These are phyloP conservation scores for Athrips mouffetella DNA, from an alignment of 2,888 invertebrate genomes.

Conservation along the genomic window DNA sequence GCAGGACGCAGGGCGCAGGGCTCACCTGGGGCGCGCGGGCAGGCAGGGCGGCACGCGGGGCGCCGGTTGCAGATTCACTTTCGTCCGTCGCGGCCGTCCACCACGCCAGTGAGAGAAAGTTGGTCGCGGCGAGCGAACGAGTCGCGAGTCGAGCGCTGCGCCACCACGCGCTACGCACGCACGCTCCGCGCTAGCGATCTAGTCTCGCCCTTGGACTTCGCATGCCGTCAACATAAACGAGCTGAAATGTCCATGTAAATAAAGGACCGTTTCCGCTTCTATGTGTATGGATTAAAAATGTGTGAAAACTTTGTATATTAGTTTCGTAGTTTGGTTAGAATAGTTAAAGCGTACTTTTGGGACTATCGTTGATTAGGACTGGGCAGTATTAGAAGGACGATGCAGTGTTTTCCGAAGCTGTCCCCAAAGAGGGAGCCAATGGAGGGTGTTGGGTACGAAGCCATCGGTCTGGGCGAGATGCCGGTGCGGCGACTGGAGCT, in stretches of 20 bases:
- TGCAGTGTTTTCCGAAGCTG: slow-evolving; percentile 71
- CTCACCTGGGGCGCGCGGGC: slow-evolving; percentile 39
- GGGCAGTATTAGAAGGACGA: slow-evolving; percentile 45
- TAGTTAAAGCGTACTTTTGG: slow-evolving; percentile 22
- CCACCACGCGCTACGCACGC: slow-evolving; percentile 36
- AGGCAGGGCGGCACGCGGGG: slow-evolving; percentile 40
- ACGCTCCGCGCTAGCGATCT: slow-evolving; percentile 50
- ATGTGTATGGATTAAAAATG: slow-evolving; percentile 35
- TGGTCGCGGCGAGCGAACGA: slow-evolving; percentile 76
- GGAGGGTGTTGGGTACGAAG: slow-evolving; percentile 59
- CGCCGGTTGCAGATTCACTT: slow-evolving; percentile 73
- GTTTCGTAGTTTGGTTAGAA: slow-evolving; percentile 26
- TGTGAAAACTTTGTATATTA: slow-evolving; percentile 34
- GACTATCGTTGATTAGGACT: slow-evolving; percentile 29
- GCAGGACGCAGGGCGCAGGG: slow-evolving; percentile 41
- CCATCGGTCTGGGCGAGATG: slow-evolving; percentile 44
- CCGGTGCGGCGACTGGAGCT: slow-evolving; percentile 61
- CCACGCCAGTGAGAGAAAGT: slow-evolving; percentile 79
- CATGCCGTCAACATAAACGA: slow-evolving; percentile 41
- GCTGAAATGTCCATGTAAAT: slow-evolving; percentile 42
- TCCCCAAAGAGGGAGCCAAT: slow-evolving; percentile 65
- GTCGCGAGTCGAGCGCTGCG: slow-evolving; percentile 68
- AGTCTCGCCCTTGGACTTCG: slow-evolving; percentile 48
- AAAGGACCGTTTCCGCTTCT: slow-evolving; percentile 45
- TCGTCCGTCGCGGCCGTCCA: slow-evolving; percentile 71